Conservation (phyloP, 2,888 invertebrate genomes). For the Apamea monoglypha region DNA sequence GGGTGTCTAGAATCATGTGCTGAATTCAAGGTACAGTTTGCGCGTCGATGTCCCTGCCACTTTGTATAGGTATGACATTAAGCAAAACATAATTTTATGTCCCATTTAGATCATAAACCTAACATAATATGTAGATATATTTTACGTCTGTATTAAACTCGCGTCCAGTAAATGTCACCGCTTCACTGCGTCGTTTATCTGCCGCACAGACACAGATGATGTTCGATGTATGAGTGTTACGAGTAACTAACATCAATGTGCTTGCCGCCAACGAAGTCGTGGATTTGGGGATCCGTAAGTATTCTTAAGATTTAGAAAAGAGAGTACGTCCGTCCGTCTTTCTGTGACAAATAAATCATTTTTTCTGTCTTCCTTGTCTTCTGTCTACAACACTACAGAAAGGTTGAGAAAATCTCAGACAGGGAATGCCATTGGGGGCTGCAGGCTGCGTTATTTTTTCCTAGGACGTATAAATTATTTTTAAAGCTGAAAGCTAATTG, state of each 20-base stretch:
- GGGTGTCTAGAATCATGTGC: too few relatives aligned
- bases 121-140: not conserved
- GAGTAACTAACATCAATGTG: conserved; percentile 30
- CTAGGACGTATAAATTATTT: too few relatives aligned
- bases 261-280: conserved; percentile 28
- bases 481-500: too few relatives aligned
- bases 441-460: too few relatives aligned
- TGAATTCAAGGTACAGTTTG: too few relatives aligned
- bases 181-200: conserved; percentile 15
- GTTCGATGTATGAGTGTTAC: conserved; percentile 11
- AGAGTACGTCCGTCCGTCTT: not conserved
- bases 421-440: too few relatives aligned
- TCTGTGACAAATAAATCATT: too few relatives aligned
- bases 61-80: too few relatives aligned
- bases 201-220: not conserved
- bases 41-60: too few relatives aligned
- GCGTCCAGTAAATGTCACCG: conserved; percentile 13
- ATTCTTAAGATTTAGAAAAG: not conserved
- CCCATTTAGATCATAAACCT: not conserved
- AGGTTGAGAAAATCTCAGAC: too few relatives aligned
- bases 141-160: not conserved
- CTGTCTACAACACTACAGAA: too few relatives aligned
- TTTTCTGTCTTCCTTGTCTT: too few relatives aligned
- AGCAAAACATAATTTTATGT: not conserved
- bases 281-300: conserved; percentile 10